A percentile compares a stretch with the other conserved stretches of the same genome.
Conservation (phyloP, 2,888 invertebrate genomes). For the Folsomia manolachei region DNA sequence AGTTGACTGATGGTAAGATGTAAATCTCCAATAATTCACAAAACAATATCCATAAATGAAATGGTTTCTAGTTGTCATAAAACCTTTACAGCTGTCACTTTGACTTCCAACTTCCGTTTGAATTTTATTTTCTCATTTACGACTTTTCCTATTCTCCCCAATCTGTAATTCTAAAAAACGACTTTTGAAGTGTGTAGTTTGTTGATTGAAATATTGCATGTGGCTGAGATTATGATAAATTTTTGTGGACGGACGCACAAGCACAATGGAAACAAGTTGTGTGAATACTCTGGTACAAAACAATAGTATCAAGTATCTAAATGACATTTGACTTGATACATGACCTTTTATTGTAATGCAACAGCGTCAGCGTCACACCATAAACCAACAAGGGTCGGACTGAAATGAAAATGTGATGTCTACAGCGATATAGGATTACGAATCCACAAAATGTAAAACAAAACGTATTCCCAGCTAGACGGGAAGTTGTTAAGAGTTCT, state of each 20-base stretch:
- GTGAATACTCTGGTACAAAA: background rate
- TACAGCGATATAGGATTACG: no score
- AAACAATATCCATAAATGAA: constrained; percentile 7
- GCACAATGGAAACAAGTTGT: no score
- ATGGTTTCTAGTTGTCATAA: constrained; percentile 32
- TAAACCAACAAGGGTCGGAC: no score
- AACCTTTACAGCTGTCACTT: constrained; percentile 27
- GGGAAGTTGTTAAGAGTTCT: background rate
- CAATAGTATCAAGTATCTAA: background rate
- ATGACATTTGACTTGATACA: background rate
- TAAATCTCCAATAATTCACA: background rate
- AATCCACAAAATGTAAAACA: no score
- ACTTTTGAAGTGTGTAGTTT: background rate
- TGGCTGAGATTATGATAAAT: background rate
- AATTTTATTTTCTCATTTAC: constrained; percentile 37
- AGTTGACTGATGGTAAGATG: background rate
- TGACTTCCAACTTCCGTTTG: constrained; percentile 31
- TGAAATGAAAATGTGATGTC: no score
- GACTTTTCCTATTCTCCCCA: constrained; percentile 16
- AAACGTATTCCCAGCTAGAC: no score
- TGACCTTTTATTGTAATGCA: background rate
- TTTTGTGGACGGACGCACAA: background rate
- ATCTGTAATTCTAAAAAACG: background rate
- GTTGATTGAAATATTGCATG: constrained; percentile 16
- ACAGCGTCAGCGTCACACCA: no score